Base-by-base conservation (phyloP, 1,140 invertebrate species). In the Aphelenchoides besseyi region DNA sequence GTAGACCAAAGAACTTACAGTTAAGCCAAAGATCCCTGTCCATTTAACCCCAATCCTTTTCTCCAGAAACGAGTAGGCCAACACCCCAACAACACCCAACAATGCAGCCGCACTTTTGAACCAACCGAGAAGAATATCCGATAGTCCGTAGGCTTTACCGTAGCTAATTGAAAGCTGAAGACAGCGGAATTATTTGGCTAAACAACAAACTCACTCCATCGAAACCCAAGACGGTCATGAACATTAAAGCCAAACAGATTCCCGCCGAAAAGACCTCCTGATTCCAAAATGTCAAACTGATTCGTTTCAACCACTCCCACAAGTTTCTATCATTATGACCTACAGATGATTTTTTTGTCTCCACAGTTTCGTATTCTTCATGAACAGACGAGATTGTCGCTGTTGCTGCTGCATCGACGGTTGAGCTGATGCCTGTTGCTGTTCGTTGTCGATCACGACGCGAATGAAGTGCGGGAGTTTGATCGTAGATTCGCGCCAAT, bases 161-260 rank as follows among this genome's bases (percentile, higher is more conserved):
- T 69, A 70, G 66, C 67, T 76, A 30, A 74, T 54, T 8, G 71
- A 63, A 5, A 68, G 12, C 37, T 61, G 72, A n/a, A 48, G 41
- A 48, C 12, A 48, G 12, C 12, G 41, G 12, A 48, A 48, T 48
- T 48, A 12, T 48, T 23, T 48, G 41, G 12, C 41, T 29, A 73
- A 70, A 35, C 52, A 1, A 41, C 57, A 53, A 18, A 53, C 74
- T 62, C 61, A 80, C 79, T 29, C 80, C 80, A 69, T 80, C 79
- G 41, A 80, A 80, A 18, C 79, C 79, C 1, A 80, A 69, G 26
- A 80, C 79, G 9, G 79, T 80, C 71, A 80, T 74, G 66, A 79
- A 80, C 9, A 80, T 76, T 0, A 80, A 68, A 29, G 79, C 63
- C 26, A 80, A 61, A 9, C 76, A 76, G 48, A 80, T 73, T 2